Evolutionary conservation across 2,888 invertebrate genomes (phyloP), one percentile per base, ranked within the genome.

Genomic region (Mamestra brassicae): DNA sequence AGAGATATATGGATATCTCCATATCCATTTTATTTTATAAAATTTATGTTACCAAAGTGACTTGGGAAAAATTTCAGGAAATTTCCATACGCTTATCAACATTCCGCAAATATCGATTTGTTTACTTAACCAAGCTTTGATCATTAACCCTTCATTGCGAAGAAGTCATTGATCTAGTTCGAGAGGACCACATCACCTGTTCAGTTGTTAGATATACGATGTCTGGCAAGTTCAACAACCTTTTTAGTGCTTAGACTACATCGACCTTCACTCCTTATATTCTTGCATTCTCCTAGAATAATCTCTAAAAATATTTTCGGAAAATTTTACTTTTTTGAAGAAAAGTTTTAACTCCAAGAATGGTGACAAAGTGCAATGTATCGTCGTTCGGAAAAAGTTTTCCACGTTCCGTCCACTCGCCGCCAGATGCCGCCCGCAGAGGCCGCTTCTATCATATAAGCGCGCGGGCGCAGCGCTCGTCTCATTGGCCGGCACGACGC

Each of bases 381-480:
- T 61, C 62, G 26, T 52, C 55, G 42, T 45, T 82, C 66, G 82
- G 87, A 87, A 87, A 84, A 87, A 90, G 89, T 91, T 93, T 93
- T 92, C 84, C 87, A 75, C 77, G 87, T 90, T 86, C 77, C 79
- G 71, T 90, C 96, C 93, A 84, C 94, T 95, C 94, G 88, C 90
- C 94, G 79, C 92, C 88, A 95, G 96, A 92, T 93, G 95, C 94
- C 94, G 89, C 78, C 74, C 74, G 74, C 81, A 87, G 85, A 91
- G 85, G 82, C 47, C 89, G 88, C 82, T 95, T 94, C 90, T 89
- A 94, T 94, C 92, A 94, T 96, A 96, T 95, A 94, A 95, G 90
- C 91, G 85, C 71, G 89, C 89, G 88, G 86, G 74, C 74, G 88
- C 90, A 90, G 88, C 89, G 85, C 91, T 83, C 86, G 90, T 92